Conservation (phyloP, 1,140 invertebrate species). For the Apocrypta bakeri region DNA sequence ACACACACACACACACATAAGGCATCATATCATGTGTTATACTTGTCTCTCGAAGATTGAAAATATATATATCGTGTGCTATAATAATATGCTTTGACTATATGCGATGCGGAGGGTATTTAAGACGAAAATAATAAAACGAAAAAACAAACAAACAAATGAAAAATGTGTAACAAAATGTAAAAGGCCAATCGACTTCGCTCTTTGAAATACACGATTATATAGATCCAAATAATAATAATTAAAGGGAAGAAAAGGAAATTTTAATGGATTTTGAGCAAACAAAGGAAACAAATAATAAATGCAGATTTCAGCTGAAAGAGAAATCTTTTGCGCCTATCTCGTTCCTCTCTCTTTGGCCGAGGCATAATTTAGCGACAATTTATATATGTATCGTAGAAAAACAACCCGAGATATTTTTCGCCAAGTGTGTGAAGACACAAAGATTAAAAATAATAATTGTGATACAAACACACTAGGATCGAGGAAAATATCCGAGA, state of each 20-base stretch:
- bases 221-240: conserved; percentile 13
- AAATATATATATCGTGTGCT: conserved; percentile 36
- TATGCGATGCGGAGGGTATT: conserved; percentile 20
- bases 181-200: conserved; percentile 53
- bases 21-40: conserved; percentile 47
- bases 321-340: conserved; percentile 41
- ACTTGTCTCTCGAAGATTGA: conserved; percentile 43
- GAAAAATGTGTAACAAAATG: conserved; percentile 39
- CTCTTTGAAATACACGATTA: conserved; percentile 51
- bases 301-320: conserved; percentile 15
- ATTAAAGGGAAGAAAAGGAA: no score
- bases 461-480: conserved; percentile 35
- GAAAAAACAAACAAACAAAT: no score
- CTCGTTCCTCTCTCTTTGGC: conserved; percentile 51
- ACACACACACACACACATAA: conserved; percentile 32
- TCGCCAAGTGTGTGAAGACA: conserved; percentile 28
- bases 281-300: conserved; percentile 11
- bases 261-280: conserved; percentile 33
- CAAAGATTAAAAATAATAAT: conserved; percentile 26
- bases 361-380: conserved; percentile 50
- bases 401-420: conserved; percentile 45
- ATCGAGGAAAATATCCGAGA: conserved; percentile 36
- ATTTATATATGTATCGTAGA: conserved; percentile 47
- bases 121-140: conserved; percentile 26
- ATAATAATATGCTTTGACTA: conserved; percentile 43